These are phyloP conservation scores for Deroplatys truncata DNA, from an alignment of 2,888 invertebrate genomes.

Conservation along the genomic window DNA sequence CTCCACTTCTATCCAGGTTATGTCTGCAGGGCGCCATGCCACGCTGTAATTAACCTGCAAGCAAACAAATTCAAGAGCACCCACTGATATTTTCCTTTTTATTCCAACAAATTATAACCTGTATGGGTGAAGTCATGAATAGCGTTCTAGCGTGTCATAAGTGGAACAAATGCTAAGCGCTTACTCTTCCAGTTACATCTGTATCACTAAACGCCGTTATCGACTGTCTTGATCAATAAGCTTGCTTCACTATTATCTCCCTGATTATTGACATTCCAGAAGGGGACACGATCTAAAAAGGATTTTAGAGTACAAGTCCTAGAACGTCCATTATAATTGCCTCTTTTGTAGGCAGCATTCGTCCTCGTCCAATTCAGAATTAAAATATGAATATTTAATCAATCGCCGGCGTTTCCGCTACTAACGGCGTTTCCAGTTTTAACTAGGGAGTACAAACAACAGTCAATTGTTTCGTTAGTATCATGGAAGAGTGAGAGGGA, in stretches of 20 bases:
- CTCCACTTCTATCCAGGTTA: too few species aligned
- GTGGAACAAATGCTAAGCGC: too few species aligned
- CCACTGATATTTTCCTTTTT: too few species aligned
- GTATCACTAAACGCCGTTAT: too few species aligned
- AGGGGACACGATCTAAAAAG: not conserved
- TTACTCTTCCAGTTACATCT: too few species aligned
- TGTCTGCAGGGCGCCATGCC: too few species aligned
- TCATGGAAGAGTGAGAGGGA: not conserved
- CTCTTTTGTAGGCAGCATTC: not conserved
- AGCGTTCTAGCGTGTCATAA: too few species aligned
- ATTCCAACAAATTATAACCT: too few species aligned
- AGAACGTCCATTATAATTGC: not conserved
- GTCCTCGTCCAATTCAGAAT: not conserved
- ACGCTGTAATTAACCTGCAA: too few species aligned
- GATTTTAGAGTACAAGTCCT: not conserved
- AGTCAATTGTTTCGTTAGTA: not conserved
- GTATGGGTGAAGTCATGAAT: too few species aligned
- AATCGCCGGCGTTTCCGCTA: not conserved
- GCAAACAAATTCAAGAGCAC: too few species aligned
- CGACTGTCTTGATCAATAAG: too few species aligned
- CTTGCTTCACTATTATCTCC: not conserved
- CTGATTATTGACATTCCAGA: not conserved
- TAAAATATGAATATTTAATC: not conserved
- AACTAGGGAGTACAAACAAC: not conserved
- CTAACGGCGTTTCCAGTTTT: not conserved